Base-by-base conservation (phyloP, 2,888 invertebrate genomes). In the Erebia epiphron region DNA sequence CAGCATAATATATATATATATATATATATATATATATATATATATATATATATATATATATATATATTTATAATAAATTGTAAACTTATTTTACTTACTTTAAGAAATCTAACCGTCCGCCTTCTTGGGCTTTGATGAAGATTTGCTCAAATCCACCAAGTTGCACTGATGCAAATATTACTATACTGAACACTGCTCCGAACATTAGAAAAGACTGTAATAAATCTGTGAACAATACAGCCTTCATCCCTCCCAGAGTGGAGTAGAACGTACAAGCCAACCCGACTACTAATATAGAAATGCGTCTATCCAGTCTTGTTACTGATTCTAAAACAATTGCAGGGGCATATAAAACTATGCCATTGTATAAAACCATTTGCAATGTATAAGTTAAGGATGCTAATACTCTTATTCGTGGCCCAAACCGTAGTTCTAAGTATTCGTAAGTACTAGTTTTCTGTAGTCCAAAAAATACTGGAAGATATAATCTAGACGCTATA, bases 341-440 rank as follows among this genome's bases (percentile, higher is more conserved):
- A 1, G 99, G 99, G 0, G 99, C 98, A 86, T 98, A 99, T 10
- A 99, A 89, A 18, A 98, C 99, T 78, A 99, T 97, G 0, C 98
- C 97, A 94, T 97, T 97, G 79, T 98, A 98, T 21, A 98, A 91
- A 77, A 98, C 95, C 96, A 98, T 97, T 92, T 99, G 99, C 57
- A 98, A 80, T 68, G 97, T 96, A 83, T 98, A 99, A 0, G 97
- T 96, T 67, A 98, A 81, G 2, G 98, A 98, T 0, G 98, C 98
- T 21, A 96, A 88, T 75, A 97, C 88, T 79, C 98, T 94, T 41
- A 98, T 95, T 7, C 91, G 90, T 75, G 95, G 94, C 2, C 98
- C 97, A 85, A 99, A 99, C 75, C 99, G 94, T 79, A 95, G 92
- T 85, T 98, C 98, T 81, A 99, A 94, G 86, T 99, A 99, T 96